phyloP scores from a whole-genome alignment of 2,797 vertebrate species.

The Rhinichthys osculus region DNA sequence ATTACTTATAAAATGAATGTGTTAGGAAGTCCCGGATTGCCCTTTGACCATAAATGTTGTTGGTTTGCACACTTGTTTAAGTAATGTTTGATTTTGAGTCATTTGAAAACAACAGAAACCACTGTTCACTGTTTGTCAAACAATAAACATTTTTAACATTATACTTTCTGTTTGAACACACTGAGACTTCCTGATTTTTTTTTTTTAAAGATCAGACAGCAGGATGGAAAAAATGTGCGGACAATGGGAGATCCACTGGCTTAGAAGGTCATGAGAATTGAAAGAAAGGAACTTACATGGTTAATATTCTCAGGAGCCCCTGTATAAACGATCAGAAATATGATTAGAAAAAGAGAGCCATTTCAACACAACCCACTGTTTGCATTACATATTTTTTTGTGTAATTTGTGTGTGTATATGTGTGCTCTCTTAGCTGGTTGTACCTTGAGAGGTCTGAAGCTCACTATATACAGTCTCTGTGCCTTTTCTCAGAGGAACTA shows the following conservation, averaged over 20 bases:
- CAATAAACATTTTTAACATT: not conserved
- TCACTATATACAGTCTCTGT: slow-evolving; percentile 95
- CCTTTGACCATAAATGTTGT: not conserved
- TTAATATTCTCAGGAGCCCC: slow-evolving; percentile 18
- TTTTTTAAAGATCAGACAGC: not conserved
- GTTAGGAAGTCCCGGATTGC: not conserved
- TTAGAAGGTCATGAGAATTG: not conserved
- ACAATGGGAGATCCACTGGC: not conserved
- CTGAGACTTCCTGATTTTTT: too few relatives aligned
- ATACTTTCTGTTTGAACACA: not conserved
- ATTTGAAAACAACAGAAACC: not conserved
- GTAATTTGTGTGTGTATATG: slow-evolving; percentile 9
- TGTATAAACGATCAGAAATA: slow-evolving; percentile 31
- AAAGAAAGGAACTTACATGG: slow-evolving; percentile 41
- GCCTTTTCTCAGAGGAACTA: slow-evolving; percentile 86
- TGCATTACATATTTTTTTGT: not conserved
- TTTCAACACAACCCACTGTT: not conserved
- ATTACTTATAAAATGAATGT: not conserved
- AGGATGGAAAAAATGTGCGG: not conserved
- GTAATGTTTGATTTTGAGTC: not conserved
- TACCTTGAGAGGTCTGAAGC: slow-evolving; percentile 88
- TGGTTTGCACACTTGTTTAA: not conserved
- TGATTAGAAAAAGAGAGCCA: not conserved
- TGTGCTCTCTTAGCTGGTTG: not conserved
- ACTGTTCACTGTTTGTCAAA: not conserved